These are phyloP conservation scores for Leptinotarsa haldemani DNA, from an alignment of 2,888 invertebrate genomes.

Conservation along the genomic window DNA sequence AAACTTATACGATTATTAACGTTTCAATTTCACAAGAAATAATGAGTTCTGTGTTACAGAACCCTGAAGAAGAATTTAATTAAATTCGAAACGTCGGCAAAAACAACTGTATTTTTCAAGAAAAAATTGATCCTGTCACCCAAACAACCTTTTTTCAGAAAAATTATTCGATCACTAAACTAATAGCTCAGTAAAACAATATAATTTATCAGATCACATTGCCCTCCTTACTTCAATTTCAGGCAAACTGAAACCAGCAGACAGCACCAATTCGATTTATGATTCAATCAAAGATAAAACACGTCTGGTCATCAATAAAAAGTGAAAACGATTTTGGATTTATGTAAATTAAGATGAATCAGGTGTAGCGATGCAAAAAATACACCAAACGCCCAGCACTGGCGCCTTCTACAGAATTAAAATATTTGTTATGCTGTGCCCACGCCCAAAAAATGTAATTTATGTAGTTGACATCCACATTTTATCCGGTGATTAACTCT, in stretches of 20 bases:
- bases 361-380: conserved; percentile 27
- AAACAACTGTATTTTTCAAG: too few relatives aligned
- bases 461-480: conserved; percentile 5
- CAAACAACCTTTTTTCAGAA: too few relatives aligned
- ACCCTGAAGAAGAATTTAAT: too few relatives aligned
- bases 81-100: too few relatives aligned
- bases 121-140: too few relatives aligned
- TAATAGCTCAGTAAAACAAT: too few relatives aligned
- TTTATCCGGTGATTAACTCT: conserved; percentile 29
- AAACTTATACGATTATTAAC: too few relatives aligned
- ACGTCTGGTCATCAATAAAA: conserved; percentile 23
- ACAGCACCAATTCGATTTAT: neutral
- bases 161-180: too few relatives aligned
- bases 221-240: neutral
- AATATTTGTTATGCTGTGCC: conserved; percentile 26
- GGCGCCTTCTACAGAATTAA: conserved; percentile 23
- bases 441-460: conserved; percentile 29
- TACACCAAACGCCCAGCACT: conserved; percentile 17
- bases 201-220: too few relatives aligned
- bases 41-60: too few relatives aligned
- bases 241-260: neutral
- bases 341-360: conserved; percentile 34
- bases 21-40: too few relatives aligned
- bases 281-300: conserved; percentile 10
- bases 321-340: conserved; percentile 31